phyloP scores from a whole-genome alignment of 2,113 vertebrate genomes.

The Burhinus oedicnemus region DNA sequence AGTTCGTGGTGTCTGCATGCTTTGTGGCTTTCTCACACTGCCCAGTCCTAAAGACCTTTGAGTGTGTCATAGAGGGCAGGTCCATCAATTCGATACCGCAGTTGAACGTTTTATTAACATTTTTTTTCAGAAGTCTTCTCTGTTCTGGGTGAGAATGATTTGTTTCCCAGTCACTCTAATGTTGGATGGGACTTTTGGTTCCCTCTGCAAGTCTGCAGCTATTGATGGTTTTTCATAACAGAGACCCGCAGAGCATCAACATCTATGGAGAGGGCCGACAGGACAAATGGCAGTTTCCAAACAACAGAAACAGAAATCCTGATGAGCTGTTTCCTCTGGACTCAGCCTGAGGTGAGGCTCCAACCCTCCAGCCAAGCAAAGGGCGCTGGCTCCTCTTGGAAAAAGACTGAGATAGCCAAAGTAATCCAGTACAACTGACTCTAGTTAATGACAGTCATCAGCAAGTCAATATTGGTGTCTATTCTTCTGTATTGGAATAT shows the following conservation, averaged over 20 bases:
- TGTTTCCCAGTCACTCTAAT: neutral
- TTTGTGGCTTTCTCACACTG: neutral
- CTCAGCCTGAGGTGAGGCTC: neutral
- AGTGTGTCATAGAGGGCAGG: neutral
- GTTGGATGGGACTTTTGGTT: neutral
- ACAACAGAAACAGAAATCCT: neutral
- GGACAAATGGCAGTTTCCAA: neutral
- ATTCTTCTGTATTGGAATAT: neutral
- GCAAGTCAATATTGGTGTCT: neutral
- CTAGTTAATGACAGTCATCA: neutral
- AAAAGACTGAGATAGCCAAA: neutral
- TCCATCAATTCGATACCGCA: neutral
- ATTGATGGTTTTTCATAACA: neutral
- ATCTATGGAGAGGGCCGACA: neutral
- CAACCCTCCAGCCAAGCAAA: neutral
- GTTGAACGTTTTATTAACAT: rapidly evolving
- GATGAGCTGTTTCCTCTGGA: neutral
- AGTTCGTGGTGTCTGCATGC: neutral
- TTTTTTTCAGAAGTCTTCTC: neutral
- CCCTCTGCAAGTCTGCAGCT: neutral
- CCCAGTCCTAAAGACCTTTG: neutral
- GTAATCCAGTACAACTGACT: neutral
- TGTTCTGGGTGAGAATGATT: neutral
- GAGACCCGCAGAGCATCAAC: neutral
- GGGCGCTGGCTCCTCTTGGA: neutral